Conservation (phyloP, 2,888 invertebrate genomes). For the Lobophora halterata region DNA sequence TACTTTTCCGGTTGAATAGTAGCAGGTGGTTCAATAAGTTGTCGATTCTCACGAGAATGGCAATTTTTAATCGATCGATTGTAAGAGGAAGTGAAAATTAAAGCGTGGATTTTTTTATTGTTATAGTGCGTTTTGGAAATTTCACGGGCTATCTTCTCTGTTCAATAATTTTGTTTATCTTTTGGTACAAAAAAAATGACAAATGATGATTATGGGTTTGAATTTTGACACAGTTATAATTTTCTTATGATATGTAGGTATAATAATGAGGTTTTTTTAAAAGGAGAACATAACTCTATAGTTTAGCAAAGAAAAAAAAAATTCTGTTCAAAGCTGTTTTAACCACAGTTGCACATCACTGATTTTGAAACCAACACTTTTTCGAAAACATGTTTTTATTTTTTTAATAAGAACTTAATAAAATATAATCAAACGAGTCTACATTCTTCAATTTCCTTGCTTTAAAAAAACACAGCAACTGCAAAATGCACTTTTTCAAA, state of each 20-base stretch:
- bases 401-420: no score
- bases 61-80: slow-evolving; percentile 53
- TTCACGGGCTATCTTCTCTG: slow-evolving; percentile 5
- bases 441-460: no score
- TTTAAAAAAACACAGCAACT: no score
- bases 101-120: slow-evolving; percentile 34
- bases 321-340: no score
- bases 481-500: background rate
- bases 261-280: background rate
- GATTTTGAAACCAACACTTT: background rate
- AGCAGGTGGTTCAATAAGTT: slow-evolving; percentile 63
- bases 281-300: background rate
- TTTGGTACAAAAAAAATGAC: no score
- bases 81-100: slow-evolving; percentile 59
- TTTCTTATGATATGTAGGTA: no score
- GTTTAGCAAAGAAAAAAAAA: background rate
- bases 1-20: slow-evolving; percentile 69
- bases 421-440: no score
- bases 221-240: no score
- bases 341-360: background rate
- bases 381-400: background rate
- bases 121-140: slow-evolving; percentile 18
- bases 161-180: no score
- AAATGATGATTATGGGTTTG: no score
- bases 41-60: slow-evolving; percentile 72